Conservation (phyloP, 2,113 vertebrate species). For the Sialia sialis region DNA sequence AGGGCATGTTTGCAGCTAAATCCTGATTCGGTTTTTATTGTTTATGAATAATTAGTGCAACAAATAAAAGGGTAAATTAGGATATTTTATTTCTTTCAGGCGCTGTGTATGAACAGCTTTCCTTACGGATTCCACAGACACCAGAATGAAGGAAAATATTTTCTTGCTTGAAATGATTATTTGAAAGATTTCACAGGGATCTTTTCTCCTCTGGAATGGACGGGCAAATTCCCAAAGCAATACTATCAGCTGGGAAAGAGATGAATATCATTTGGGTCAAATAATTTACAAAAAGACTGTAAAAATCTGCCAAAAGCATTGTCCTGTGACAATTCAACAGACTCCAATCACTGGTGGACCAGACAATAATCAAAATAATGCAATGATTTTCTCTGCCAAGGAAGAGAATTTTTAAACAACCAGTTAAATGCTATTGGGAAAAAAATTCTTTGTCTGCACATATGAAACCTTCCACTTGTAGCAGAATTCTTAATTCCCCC, state of each 20-base stretch:
- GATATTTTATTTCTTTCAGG: background rate
- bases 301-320: constrained; percentile 23
- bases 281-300: background rate
- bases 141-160: background rate
- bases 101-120: accelerated
- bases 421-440: background rate
- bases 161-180: background rate
- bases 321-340: constrained; percentile 14
- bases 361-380: background rate
- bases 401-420: background rate
- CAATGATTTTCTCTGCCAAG: background rate
- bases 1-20: background rate
- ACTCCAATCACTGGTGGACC: background rate
- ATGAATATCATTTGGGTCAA: constrained; percentile 17
- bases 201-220: background rate
- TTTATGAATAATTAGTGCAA: background rate
- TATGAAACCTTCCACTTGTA: background rate
- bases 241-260: constrained; percentile 49
- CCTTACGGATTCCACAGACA: background rate
- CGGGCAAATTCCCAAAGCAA: background rate
- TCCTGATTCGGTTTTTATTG: background rate
- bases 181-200: constrained; percentile 33
- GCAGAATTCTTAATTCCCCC: background rate
- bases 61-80: background rate
- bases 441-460: background rate